Percentiles rank a stretch among this genome's conserved stretches.
These are phyloP conservation scores for Eulacestoma nigropectus DNA, from an alignment of 2,113 vertebrate genomes.

Conservation along the genomic window DNA sequence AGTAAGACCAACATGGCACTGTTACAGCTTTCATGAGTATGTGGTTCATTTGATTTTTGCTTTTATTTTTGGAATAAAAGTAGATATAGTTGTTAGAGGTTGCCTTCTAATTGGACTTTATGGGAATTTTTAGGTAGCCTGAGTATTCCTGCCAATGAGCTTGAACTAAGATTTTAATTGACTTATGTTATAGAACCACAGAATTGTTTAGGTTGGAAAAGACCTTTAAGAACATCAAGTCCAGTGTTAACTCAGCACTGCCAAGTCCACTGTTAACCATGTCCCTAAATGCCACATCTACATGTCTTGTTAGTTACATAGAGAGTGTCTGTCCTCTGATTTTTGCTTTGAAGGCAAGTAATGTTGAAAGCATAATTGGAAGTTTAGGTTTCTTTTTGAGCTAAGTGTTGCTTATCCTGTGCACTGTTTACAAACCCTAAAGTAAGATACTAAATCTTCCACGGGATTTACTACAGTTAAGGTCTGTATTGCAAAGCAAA, in stretches of 20 bases:
- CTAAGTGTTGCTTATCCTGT: background rate
- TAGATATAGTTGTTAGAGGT: slow-evolving; percentile 32
- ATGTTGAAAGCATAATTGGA: background rate
- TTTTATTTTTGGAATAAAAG: slow-evolving; percentile 56
- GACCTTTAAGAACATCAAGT: background rate
- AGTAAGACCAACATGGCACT: background rate
- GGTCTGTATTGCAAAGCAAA: background rate
- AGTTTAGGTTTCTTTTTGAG: background rate
- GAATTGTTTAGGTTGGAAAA: background rate
- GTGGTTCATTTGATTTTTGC: slow-evolving; percentile 24
- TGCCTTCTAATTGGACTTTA: slow-evolving; percentile 27
- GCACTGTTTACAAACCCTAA: background rate
- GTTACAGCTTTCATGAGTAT: background rate
- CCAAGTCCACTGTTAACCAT: background rate
- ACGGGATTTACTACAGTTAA: background rate
- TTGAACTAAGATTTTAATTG: slow-evolving; percentile 55
- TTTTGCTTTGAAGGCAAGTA: background rate
- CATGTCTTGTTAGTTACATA: background rate
- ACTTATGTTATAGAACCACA: background rate
- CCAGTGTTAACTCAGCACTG: background rate
- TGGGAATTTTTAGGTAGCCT: background rate
- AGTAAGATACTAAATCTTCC: background rate
- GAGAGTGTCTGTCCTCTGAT: background rate
- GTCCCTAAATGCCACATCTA: background rate
- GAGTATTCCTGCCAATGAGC: slow-evolving; percentile 19